phyloP scores from a whole-genome alignment of 2,888 invertebrate species.

The Megamerina dolium region DNA sequence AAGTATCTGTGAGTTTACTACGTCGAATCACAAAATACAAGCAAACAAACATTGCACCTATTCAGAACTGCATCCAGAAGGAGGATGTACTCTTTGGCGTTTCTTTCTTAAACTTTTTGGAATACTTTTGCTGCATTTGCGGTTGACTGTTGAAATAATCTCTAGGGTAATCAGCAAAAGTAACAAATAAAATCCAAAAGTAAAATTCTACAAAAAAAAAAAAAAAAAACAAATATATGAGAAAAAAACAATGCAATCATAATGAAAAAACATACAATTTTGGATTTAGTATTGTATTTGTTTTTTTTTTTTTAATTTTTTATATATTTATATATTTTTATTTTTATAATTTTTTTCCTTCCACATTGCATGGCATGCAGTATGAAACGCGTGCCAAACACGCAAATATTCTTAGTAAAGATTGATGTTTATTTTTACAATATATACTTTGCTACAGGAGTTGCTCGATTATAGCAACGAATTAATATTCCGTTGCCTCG shows the following conservation, averaged over 20 bases:
- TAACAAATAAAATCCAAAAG: constrained; percentile 10
- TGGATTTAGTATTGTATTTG: constrained; percentile 2
- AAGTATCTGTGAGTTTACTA: too few species aligned
- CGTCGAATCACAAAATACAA: too few species aligned
- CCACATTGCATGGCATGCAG: too few species aligned
- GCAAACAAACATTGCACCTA: too few species aligned
- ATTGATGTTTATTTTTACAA: too few species aligned
- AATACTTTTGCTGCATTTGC: background rate
- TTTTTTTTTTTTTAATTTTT: constrained; percentile 1
- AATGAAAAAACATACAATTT: too few species aligned
- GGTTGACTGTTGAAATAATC: constrained; percentile 19
- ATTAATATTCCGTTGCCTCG: too few species aligned
- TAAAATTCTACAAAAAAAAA: constrained; percentile 1
- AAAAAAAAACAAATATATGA: constrained; percentile 2
- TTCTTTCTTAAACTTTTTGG: too few species aligned
- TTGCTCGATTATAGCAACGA: background rate
- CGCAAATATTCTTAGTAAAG: constrained; percentile 6
- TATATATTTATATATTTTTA: constrained; percentile 6
- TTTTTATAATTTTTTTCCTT: constrained; percentile 1
- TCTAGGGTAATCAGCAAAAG: constrained; percentile 33
- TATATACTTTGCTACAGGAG: too few species aligned
- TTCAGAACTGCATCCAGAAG: too few species aligned
- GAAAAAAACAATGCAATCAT: too few species aligned
- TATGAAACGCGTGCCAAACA: constrained; percentile 17
- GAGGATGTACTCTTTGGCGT: too few species aligned